These are phyloP conservation scores for Tetranychus truncatus DNA, from an alignment of 2,888 invertebrate genomes.

Conservation along the genomic window DNA sequence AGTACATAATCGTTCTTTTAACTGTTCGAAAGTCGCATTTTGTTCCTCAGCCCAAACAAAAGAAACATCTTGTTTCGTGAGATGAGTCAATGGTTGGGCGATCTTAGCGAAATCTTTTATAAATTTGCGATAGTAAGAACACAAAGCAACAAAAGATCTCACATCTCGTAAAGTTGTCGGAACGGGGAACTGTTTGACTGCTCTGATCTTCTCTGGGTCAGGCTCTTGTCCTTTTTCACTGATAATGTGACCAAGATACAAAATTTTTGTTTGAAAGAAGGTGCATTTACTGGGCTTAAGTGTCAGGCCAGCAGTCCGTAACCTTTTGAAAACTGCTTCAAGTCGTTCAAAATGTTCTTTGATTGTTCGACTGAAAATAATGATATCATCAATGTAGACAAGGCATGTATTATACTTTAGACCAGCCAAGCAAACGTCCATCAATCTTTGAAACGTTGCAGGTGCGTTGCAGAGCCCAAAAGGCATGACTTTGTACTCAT, in stretches of 20 bases:
- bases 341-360: slow-evolving; percentile 23
- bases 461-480: slow-evolving; percentile 26
- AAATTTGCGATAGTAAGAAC: slow-evolving; percentile 25
- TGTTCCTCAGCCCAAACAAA: no score
- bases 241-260: no score
- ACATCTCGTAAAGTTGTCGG: slow-evolving; percentile 23
- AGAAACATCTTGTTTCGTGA: slow-evolving; percentile 22
- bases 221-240: no score
- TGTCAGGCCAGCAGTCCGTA: slow-evolving; percentile 23
- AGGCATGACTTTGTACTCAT: slow-evolving; percentile 24
- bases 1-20: no score
- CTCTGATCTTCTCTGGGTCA: background rate
- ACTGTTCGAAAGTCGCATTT: no score
- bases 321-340: slow-evolving; percentile 23
- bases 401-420: slow-evolving; percentile 24
- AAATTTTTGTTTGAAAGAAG: no score
- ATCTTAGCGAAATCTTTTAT: slow-evolving; percentile 22
- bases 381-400: slow-evolving; percentile 27
- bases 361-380: slow-evolving; percentile 22
- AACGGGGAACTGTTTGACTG: slow-evolving; percentile 21
- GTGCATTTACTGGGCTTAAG: no score
- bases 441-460: slow-evolving; percentile 26
- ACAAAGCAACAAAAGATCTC: slow-evolving; percentile 24
- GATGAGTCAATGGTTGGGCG: slow-evolving; percentile 22
- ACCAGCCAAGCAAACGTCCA: slow-evolving; percentile 24